Evolutionary conservation across 1,140 invertebrate genomes (phyloP), one percentile per base, ranked within the genome.

Genomic region (Xylocopa sonorina): DNA sequence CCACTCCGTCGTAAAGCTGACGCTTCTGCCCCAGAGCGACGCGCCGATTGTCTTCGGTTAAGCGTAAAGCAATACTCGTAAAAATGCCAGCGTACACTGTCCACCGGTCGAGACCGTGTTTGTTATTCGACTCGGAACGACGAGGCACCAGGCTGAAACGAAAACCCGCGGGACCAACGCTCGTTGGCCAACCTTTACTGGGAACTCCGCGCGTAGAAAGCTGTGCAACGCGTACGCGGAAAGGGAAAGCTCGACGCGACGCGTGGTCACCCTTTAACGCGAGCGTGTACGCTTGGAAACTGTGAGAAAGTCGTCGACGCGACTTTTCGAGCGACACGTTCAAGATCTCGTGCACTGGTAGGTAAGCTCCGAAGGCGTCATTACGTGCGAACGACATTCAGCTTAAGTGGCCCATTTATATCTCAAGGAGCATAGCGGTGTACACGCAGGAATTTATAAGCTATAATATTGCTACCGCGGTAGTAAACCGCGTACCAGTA

Each of bases 391-490:
- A 88, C 86, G 87, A 88, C 88, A 86, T 86, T 76, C 82, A 82
- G 88, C 86, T 89, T 87, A 88, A 88, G 67, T 88, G 80, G 66
- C 57, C 85, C 88, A 88, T 90, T 90, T 90, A 89, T 89, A 88
- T 85, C 83, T 82, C 67, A 43, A 24, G 66, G 53, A 58, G 63
- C 76, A 78, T 72, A 88, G 86, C 80, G 78, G 74, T 77, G 74
- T 76, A 78, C 78, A 80, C 71, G 85, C 68, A 84, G 86, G 87
- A 91, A 91, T 91, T 91, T 91, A 91, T 91, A 91, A 88, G 89
- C 90, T 89, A 91, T 92, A 91, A 92, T 88, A 91, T 89, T 80
- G 89, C 88, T 89, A 86, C 86, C 79, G 87, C 80, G 88, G 90
- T 90, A 90, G 89, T 91, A 90, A 90, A 91, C n/a, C n/a, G 80